A percentile compares a stretch with the other conserved stretches of the same genome.
Evolutionary conservation across 2,797 vertebrate genomes (phyloP).

Genomic region (Gallinago solitaria): DNA sequence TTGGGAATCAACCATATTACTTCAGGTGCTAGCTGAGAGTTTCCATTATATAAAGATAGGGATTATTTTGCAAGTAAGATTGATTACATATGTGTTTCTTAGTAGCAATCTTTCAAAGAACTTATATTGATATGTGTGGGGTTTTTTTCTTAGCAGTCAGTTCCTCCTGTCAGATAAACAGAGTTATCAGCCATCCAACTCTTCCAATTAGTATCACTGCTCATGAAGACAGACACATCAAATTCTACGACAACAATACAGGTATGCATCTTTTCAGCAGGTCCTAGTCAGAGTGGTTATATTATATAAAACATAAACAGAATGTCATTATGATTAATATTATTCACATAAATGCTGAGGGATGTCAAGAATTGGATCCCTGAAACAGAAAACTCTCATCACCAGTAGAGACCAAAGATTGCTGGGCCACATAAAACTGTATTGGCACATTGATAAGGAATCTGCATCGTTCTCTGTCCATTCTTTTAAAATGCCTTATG

Average conservation of each 20-base stretch:
- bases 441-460: neutral
- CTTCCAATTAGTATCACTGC: slow-evolving; percentile 97
- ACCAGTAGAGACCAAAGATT: neutral
- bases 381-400: neutral
- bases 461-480: neutral
- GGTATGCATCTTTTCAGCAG: slow-evolving; percentile 66
- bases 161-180: slow-evolving; percentile 92
- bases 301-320: neutral
- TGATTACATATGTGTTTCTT: neutral
- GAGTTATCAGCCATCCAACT: slow-evolving; percentile 96
- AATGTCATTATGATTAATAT: neutral
- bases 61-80: neutral
- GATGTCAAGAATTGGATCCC: neutral
- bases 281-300: neutral
- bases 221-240: slow-evolving; percentile 96
- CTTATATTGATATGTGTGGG: neutral
- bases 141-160: slow-evolving; percentile 70
- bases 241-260: slow-evolving; percentile 97
- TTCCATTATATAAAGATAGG: neutral
- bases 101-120: neutral
- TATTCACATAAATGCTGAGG: neutral
- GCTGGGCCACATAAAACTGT: neutral
- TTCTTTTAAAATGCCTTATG: neutral
- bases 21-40: neutral
- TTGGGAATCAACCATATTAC: neutral